Evolutionary conservation across 2,113 vertebrate genomes (phyloP).

Genomic region (Corydoras maculifer): DNA sequence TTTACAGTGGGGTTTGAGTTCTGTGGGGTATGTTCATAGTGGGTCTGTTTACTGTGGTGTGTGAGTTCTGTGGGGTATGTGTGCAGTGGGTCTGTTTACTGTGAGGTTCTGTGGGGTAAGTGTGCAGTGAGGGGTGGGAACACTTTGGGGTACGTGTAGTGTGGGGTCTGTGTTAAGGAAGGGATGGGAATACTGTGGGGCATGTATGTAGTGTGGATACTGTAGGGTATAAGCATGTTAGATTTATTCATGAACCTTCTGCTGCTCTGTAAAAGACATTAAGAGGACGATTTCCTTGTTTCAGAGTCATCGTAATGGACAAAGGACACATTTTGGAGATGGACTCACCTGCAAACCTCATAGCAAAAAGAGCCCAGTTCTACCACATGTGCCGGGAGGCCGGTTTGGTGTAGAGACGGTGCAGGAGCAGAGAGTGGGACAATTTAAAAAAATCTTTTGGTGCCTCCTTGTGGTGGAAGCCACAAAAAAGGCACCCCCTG

Average conservation of each 20-base stretch:
- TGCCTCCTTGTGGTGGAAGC: constrained; percentile 42
- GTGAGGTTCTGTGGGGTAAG: no score
- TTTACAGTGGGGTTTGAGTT: no score
- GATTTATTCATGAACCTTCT: not conserved
- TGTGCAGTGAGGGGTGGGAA: no score
- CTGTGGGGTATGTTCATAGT: no score
- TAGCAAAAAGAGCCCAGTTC: constrained; percentile 80
- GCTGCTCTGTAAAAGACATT: no score
- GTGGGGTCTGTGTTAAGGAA: no score
- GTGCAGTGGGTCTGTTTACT: no score
- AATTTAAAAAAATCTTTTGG: constrained; percentile 20
- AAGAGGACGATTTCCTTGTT: constrained; percentile 11
- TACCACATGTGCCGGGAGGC: constrained; percentile 85
- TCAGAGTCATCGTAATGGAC: constrained; percentile 90
- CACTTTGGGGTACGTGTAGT: no score
- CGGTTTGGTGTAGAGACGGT: constrained; percentile 65
- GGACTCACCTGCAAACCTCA: constrained; percentile 76
- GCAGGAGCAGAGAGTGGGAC: not conserved
- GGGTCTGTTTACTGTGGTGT: no score
- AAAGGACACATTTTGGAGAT: constrained; percentile 79
- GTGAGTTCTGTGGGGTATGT: no score
- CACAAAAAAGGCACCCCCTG: not conserved
- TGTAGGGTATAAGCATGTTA: not conserved
- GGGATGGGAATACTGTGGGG: no score
- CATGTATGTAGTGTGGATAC: no score